Base-by-base conservation (phyloP, 2,113 vertebrate genomes). In the Ovis canadensis region DNA sequence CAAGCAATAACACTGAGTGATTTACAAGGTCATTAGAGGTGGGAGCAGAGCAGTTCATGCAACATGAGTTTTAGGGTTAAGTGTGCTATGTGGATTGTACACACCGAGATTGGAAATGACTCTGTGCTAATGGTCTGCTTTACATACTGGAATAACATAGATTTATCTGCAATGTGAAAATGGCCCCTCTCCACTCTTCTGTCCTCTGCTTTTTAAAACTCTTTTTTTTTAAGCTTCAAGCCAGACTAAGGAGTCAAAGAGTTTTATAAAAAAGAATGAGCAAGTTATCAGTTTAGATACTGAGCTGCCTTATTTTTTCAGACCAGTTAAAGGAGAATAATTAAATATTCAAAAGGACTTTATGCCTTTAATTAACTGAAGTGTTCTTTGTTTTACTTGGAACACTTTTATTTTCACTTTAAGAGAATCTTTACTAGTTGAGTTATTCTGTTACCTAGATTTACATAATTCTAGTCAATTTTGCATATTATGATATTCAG, bases 101-200 rank as follows among this genome's bases (percentile, higher is more conserved):
- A 11, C 52, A 29, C 62, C 9, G 90, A 85, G 97, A 95, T 83
- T 90, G 78, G 97, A 97, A 97, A 95, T 92, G 83, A 57, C 17
- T 98, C 97, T 92, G 94, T 98, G 14, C 82, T 97, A 33, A 82
- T 87, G 89, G 97, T 88, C 25, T 93, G 60, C 71, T 91, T 95
- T 95, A 64, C 55, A 77, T 55, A 71, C 55, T 36, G 3, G 78
- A 95, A 83, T 14, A 80, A 21, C 82, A 67, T 11, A 86, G 97
- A 71, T 96, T 55, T 92, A 2, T 80, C 77, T 97, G 48, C 95
- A 84, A 88, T 84, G 92, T 95, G 96, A 97, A 85, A n/a, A 15
- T 97, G 91, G 87, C 14, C 94, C 93, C 91, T 96, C 89, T 97
- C 84, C n/a, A 74, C 67, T 74, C 67, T 71, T n/a, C 94, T 88